phyloP scores from a whole-genome alignment of 1,140 invertebrate genomes.

The Conopomorpha cramerella region DNA sequence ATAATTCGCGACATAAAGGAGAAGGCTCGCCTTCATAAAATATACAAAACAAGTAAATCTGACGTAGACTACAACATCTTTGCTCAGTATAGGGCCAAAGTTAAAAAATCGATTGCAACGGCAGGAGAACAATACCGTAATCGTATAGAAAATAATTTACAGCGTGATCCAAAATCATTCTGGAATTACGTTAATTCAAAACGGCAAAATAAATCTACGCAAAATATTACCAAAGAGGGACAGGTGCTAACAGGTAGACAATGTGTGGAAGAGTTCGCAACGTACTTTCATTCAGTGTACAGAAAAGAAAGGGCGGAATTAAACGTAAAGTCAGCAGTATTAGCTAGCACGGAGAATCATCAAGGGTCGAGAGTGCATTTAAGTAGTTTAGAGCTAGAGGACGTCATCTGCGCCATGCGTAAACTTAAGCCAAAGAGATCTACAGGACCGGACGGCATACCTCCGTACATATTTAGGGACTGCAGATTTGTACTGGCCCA shows the following conservation, averaged over 20 bases:
- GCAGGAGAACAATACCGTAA: too few relatives aligned
- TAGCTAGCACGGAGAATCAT: not conserved
- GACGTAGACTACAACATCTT: too few relatives aligned
- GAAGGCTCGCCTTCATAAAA: not conserved
- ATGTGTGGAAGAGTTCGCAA: too few relatives aligned
- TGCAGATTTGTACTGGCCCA: not conserved
- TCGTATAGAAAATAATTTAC: too few relatives aligned
- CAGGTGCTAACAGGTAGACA: too few relatives aligned
- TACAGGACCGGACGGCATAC: not conserved
- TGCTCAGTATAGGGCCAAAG: too few relatives aligned
- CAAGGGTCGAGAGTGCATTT: not conserved
- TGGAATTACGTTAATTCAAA: too few relatives aligned
- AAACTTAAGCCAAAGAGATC: not conserved
- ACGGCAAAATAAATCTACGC: too few relatives aligned
- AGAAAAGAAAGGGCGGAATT: not conserved
- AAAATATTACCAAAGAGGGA: too few relatives aligned
- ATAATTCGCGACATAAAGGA: not conserved
- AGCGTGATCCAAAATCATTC: too few relatives aligned
- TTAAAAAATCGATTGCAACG: too few relatives aligned
- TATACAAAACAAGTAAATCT: not conserved
- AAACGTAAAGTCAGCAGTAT: not conserved
- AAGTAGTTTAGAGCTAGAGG: not conserved
- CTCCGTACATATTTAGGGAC: not conserved
- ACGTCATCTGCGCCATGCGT: not conserved
- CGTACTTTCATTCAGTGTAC: too few relatives aligned